Percentiles rank a stretch among this genome's conserved stretches.
phyloP scores from a whole-genome alignment of 1,140 invertebrate genomes.

The Cylas formicarius region DNA sequence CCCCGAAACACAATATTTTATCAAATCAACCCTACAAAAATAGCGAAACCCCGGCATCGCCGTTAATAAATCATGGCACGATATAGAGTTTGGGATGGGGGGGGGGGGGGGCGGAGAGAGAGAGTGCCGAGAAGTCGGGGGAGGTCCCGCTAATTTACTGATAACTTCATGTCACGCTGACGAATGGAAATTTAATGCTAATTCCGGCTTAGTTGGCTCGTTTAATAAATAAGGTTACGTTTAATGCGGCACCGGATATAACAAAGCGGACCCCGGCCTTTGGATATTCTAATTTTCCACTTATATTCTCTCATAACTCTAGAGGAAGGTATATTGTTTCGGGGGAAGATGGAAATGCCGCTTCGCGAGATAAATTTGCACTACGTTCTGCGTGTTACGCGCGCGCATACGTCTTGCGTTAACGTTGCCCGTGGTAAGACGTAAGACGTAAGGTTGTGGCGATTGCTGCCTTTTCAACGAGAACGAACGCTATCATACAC shows the following conservation, averaged over 20 bases:
- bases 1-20: no score
- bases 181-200: constrained; percentile 40
- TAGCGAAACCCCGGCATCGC: no score
- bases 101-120: constrained; percentile 24
- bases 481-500: no score
- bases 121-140: constrained; percentile 19
- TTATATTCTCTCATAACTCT: constrained; percentile 34
- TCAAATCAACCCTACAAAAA: no score
- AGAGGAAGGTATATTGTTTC: constrained; percentile 26
- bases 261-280: constrained; percentile 31
- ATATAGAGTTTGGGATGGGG: constrained; percentile 7
- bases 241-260: constrained; percentile 36
- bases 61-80: constrained; percentile 35
- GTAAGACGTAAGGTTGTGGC: no score
- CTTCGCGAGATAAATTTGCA: no score
- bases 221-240: constrained; percentile 39
- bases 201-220: constrained; percentile 37
- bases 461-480: no score
- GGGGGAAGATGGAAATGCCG: no score
- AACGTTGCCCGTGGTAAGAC: no score
- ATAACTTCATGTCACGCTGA: constrained; percentile 39
- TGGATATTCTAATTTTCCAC: constrained; percentile 38
- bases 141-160: constrained; percentile 38
- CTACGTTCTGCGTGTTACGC: no score
- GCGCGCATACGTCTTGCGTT: no score